Evolutionary conservation across 2,888 invertebrate genomes (phyloP), one percentile per base, ranked within the genome.

Genomic region (Bellardia pandia): DNA sequence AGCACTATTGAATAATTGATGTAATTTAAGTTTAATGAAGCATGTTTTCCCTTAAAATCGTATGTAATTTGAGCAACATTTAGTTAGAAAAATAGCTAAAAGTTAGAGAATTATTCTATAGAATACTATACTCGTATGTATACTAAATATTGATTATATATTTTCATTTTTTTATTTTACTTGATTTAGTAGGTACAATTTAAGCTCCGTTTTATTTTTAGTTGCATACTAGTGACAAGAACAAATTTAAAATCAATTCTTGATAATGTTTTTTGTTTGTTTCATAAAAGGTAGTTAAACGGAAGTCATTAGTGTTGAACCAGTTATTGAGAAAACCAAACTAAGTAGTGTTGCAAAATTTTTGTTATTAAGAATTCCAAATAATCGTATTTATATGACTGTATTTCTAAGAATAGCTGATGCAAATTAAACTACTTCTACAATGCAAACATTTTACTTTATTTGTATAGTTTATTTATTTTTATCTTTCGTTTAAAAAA

Each of bases 121-220:
- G 23, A 3, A 23, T 23, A 23, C 8, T 23, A 56, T 16, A 6
- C 23, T 8, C 8, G 9, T 23, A 9, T 56, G 9, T 23, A 23
- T 23, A 23, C 23, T 23, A 23, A 23, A 23, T 23, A 23, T 23
- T 23, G 37, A 6, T 37, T 37, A 5, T 37, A 11, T 45, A 13
- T 45, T 13, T 45, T 11, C 1, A 45, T n/a, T 51, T 51, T n/a
- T 51, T 51, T 6, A 13, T 51, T 51, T 1, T 51, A 13, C n/a
- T 51, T 51, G 51, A 51, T 62, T 62, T n/a, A 68, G 45, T 30
- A 33, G 68, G 23, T 14, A 48, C 14, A 48, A 68, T 48, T 68
- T 13, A 33, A 33, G 7, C 14, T 48, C 7, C 5, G 6, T 30
- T 48, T 48, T 68, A 14, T 14, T 14, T 56, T 30, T 11, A 23